phyloP scores from a whole-genome alignment of 2,113 vertebrate genomes.

The Myiagra hebetior region DNA sequence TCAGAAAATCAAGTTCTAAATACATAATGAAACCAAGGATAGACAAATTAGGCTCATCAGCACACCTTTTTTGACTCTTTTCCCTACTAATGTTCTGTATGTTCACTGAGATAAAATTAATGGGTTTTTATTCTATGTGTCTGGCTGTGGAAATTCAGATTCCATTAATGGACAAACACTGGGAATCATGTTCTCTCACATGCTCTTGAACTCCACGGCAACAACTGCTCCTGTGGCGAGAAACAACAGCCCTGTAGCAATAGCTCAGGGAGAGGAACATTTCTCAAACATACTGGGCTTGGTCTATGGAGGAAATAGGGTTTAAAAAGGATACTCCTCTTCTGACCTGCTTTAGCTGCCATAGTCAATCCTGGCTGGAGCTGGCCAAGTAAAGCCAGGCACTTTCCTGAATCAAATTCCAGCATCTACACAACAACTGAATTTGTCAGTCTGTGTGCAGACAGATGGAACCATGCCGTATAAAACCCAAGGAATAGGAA shows the following conservation, averaged over 20 bases:
- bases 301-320: neutral
- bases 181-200: neutral
- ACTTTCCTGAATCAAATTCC: neutral
- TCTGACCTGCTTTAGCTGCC: neutral
- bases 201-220: neutral
- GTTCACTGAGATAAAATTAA: neutral
- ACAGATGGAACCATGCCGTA: neutral
- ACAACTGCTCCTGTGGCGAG: neutral
- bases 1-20: neutral
- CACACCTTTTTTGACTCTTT: neutral
- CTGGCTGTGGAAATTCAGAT: neutral
- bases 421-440: neutral
- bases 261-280: neutral
- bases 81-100: neutral
- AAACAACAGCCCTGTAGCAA: neutral
- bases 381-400: neutral
- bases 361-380: rapidly evolving
- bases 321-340: neutral
- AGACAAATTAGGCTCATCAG: neutral
- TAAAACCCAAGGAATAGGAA: neutral
- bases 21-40: neutral
- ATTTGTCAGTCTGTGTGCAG: neutral
- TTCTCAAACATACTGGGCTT: neutral
- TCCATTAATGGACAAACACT: neutral
- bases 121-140: neutral